These are phyloP conservation scores for Spatulosminthurus flaviceps DNA, from an alignment of 2,888 invertebrate species.

Conservation along the genomic window DNA sequence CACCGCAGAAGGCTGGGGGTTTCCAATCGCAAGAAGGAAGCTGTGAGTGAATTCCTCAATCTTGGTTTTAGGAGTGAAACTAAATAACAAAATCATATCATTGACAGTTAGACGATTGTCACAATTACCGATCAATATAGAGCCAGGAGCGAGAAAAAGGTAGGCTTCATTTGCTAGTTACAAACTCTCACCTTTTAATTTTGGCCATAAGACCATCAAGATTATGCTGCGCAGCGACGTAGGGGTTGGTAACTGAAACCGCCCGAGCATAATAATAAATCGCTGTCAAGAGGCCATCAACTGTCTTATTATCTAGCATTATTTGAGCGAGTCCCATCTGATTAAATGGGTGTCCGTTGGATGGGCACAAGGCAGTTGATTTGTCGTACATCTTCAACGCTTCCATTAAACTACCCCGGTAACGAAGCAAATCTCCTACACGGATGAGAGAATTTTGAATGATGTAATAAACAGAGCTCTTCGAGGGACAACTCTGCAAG, in stretches of 20 bases:
- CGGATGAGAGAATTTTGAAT: constrained; percentile 90
- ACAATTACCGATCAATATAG: not conserved
- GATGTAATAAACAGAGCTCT: constrained; percentile 73
- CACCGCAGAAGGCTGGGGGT: constrained; percentile 25
- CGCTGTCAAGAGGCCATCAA: constrained; percentile 78
- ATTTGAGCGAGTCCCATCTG: constrained; percentile 73
- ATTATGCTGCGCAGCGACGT: constrained; percentile 84
- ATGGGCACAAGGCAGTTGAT: constrained; percentile 67
- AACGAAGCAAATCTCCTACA: constrained; percentile 85
- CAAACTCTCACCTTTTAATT: constrained; percentile 38
- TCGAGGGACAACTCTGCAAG: constrained; percentile 54
- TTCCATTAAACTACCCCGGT: constrained; percentile 82
- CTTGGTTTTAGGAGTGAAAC: constrained; percentile 31
- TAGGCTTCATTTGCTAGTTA: not conserved
- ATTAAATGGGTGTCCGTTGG: constrained; percentile 88
- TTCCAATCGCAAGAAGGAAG: constrained; percentile 49
- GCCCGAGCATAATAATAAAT: constrained; percentile 88
- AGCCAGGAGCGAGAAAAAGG: not conserved
- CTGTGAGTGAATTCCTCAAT: constrained; percentile 53
- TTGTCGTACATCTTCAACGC: constrained; percentile 82
- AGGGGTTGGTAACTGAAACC: constrained; percentile 83
- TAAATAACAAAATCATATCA: not conserved
- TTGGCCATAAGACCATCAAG: constrained; percentile 67
- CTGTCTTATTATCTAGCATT: constrained; percentile 81
- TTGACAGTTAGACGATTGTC: too few species aligned